Base-by-base conservation (phyloP, 35 echinoderm and acorn worm species). In the Heliocidaris erythrogramma region DNA sequence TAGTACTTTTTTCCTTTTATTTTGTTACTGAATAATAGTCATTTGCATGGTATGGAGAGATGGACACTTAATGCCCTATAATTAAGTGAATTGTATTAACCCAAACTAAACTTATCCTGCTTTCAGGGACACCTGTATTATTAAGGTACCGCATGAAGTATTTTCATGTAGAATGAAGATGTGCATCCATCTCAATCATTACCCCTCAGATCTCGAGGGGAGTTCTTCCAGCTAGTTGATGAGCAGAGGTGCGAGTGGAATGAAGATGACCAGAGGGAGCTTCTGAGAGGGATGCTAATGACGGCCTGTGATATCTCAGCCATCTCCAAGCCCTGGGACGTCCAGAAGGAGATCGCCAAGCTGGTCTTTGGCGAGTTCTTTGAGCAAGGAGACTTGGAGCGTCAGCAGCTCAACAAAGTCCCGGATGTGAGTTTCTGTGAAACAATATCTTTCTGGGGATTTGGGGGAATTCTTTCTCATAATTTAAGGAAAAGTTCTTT, bases 291-390 rank as follows among this genome's bases (percentile, higher is more conserved):
- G 13, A 99, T 99, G 98, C 94, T 99, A 96, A 99, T 99, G 98
- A 99, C 98, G 7, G 98, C 98, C 14, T 99, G 96, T 47, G 98
- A 99, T 50, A 94, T 99, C 27, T 99, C 98, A 53, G 98, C 98
- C 49, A 99, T 99, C 93, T 94, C 97, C 42, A 99, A 99, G 88
- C 98, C 98, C 3, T 99, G 98, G 98, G 98, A 99, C 30, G 98
- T 99, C 5, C 96, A 99, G 88, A 99, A 99, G 94, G 92, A 98
- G 97, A 96, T 99, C 11, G 98, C 98, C 59, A 95, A 99, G 42
- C 96, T 97, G 59, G 95, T 99, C 35, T 96, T 96, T 95, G 98
- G 96, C 14, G 98, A 99, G 94, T 99, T 96, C 96, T 99, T 99
- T 52, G 96, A 99, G 85, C 98, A 99, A 94, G 98, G 98, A 53